These are phyloP conservation scores for Zoanthus solanderi DNA, from an alignment of 92 coral and sea anemone species.

Conservation along the genomic window DNA sequence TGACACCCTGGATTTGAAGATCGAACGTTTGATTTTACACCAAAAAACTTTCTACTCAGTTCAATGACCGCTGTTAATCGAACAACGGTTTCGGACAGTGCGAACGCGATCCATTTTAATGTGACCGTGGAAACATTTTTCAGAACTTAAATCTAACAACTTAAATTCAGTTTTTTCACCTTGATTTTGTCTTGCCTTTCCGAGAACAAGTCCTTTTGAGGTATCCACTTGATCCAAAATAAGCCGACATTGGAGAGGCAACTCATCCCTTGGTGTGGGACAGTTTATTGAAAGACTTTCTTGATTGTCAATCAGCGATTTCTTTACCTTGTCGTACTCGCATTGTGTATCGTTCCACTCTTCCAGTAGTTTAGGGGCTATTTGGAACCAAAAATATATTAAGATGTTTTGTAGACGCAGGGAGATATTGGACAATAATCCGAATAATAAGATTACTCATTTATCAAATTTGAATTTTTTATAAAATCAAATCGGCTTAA, in stretches of 20 bases:
- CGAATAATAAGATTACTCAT: no score
- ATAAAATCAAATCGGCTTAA: not conserved
- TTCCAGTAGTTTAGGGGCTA: not conserved
- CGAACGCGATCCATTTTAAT: no score
- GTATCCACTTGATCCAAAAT: slow-evolving; percentile 13
- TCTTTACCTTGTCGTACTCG: not conserved
- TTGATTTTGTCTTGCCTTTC: slow-evolving; percentile 18
- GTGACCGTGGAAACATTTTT: no score
- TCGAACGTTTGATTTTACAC: no score
- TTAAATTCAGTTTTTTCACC: not conserved
- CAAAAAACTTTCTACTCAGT: no score
- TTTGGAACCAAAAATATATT: not conserved
- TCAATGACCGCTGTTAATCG: no score
- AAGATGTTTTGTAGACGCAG: not conserved
- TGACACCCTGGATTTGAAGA: no score
- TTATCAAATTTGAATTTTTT: not conserved
- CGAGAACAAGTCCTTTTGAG: slow-evolving; percentile 19
- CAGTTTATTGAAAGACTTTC: not conserved
- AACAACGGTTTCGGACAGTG: no score
- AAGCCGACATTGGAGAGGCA: slow-evolving; percentile 9
- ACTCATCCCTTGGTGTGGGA: not conserved
- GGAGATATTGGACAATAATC: not conserved
- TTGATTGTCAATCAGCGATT: not conserved
- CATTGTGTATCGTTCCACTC: not conserved
- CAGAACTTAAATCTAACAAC: not conserved